Conservation (phyloP, 2,888 invertebrate species). For the Physocephala rufipes region DNA sequence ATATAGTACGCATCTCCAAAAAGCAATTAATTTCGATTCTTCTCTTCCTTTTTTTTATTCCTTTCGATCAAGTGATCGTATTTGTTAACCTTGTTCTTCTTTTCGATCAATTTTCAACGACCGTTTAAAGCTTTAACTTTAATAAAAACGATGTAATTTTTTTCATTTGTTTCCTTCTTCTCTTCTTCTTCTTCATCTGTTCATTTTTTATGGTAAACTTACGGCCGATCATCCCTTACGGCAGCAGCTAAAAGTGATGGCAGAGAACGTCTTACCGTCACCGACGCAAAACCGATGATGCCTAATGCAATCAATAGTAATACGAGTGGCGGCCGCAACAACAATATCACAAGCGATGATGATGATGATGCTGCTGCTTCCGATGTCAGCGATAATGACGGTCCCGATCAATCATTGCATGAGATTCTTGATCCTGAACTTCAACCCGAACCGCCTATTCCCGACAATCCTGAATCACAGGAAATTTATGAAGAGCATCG, state of each 20-base stretch:
- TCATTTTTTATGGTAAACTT: too few species aligned
- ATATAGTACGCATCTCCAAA: constrained; percentile 69
- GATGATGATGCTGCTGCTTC: constrained; percentile 52
- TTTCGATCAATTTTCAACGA: too few species aligned
- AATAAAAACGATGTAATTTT: background rate
- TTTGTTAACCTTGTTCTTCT: background rate
- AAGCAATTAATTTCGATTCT: constrained; percentile 1
- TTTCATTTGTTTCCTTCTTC: background rate
- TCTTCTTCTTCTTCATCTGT: background rate
- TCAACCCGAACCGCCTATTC: constrained; percentile 85
- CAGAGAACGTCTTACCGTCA: constrained; percentile 62
- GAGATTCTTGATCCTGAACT: constrained; percentile 83
- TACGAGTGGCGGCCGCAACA: constrained; percentile 38
- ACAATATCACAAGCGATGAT: constrained; percentile 49
- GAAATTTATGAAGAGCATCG: constrained; percentile 90
- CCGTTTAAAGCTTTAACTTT: background rate
- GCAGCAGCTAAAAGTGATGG: constrained; percentile 65
- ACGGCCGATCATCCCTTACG: background rate
- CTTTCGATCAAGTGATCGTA: too few species aligned
- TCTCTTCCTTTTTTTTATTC: too few species aligned
- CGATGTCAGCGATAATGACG: constrained; percentile 51
- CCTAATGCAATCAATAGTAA: constrained; percentile 31
- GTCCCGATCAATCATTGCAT: constrained; percentile 69
- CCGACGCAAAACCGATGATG: constrained; percentile 62
- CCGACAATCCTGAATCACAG: constrained; percentile 79